Evolutionary conservation across 1,140 invertebrate species (phyloP).

Genomic region (Papilio polytes): DNA sequence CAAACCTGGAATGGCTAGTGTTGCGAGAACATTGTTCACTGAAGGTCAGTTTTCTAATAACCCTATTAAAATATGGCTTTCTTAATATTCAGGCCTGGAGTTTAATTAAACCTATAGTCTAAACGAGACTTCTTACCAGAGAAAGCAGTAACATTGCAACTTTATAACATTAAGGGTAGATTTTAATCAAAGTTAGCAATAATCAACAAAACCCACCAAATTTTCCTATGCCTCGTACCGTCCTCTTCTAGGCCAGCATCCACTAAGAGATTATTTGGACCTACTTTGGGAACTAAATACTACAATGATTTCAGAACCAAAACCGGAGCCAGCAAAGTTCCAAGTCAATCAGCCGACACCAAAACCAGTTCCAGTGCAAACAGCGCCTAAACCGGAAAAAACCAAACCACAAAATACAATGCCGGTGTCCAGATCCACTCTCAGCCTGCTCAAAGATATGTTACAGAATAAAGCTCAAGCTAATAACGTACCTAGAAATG

Average conservation of each 20-base stretch:
- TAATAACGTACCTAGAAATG: conserved; percentile 54
- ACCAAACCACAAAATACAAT: conserved; percentile 34
- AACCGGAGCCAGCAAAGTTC: conserved; percentile 48
- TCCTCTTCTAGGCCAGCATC: too few species aligned
- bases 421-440: conserved; percentile 46
- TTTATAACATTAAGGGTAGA: too few species aligned
- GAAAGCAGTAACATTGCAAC: too few species aligned
- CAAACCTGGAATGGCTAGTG: conserved; percentile 49
- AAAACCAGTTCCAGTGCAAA: conserved; percentile 28
- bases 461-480: conserved; percentile 61
- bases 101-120: too few species aligned
- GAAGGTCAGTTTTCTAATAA: conserved; percentile 57
- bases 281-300: too few species aligned
- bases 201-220: too few species aligned
- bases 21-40: conserved; percentile 65
- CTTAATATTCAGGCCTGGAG: too few species aligned
- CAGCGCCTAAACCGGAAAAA: conserved; percentile 28
- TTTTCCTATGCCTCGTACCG: too few species aligned
- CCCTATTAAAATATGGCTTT: too few species aligned
- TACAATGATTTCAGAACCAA: conserved; percentile 51
- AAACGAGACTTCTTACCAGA: too few species aligned
- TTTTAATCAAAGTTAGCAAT: too few species aligned
- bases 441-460: conserved; percentile 59
- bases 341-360: conserved; percentile 30
- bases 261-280: too few species aligned